phyloP scores from a whole-genome alignment of 2,113 vertebrate species.

The Athene cunicularia region DNA sequence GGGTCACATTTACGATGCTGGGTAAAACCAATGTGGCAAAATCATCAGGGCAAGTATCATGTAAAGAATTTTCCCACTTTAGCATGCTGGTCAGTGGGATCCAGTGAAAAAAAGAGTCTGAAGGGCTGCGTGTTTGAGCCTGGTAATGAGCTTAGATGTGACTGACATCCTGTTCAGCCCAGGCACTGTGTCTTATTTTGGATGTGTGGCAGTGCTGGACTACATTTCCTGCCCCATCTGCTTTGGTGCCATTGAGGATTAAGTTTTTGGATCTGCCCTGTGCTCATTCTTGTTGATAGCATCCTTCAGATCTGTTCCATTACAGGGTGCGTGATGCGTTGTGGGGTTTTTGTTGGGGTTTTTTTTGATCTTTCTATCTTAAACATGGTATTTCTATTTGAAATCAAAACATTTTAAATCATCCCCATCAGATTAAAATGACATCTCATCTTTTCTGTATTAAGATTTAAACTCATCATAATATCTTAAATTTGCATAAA shows the following conservation, averaged over 20 bases:
- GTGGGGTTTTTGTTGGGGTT: neutral
- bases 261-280: neutral
- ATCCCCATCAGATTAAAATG: neutral
- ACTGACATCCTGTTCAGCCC: neutral
- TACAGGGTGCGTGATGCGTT: neutral
- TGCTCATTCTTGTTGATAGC: neutral
- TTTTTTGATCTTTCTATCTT: neutral
- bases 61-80: neutral
- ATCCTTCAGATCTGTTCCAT: neutral
- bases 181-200: neutral
- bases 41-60: accelerated
- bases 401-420: neutral
- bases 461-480: neutral
- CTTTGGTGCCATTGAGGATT: neutral
- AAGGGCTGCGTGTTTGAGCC: neutral
- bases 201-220: neutral
- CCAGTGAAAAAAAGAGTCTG: neutral
- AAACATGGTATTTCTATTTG: neutral
- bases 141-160: neutral
- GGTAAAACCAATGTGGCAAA: accelerated
- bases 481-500: neutral
- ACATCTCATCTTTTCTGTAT: neutral
- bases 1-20: neutral
- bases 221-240: neutral
- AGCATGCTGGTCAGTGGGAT: neutral